A percentile compares a stretch with the other conserved stretches of the same genome.
Conservation (phyloP, 2,797 vertebrate genomes). For the Erethizon dorsatum region DNA sequence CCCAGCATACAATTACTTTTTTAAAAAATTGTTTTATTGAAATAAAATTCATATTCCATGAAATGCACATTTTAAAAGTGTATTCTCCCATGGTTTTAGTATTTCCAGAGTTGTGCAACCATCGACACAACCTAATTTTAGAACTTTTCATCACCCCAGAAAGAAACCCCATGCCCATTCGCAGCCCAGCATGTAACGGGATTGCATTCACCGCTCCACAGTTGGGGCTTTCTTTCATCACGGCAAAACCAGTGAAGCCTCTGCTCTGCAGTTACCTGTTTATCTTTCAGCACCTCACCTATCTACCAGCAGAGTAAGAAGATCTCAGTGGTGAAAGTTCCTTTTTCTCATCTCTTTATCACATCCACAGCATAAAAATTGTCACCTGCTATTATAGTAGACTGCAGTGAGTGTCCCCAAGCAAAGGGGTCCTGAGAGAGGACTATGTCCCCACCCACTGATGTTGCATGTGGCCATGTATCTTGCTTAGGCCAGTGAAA, state of each 20-base stretch:
- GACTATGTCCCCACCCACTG: not conserved
- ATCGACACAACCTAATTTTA: constrained; percentile 44
- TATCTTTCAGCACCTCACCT: not conserved
- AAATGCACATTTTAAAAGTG: not conserved
- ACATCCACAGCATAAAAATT: not conserved
- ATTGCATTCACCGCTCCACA: not conserved
- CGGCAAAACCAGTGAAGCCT: not conserved
- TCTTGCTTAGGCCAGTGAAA: not conserved
- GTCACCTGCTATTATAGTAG: not conserved
- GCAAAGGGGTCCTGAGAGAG: not conserved
- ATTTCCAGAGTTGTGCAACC: constrained; percentile 7
- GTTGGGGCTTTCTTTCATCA: constrained; percentile 10
- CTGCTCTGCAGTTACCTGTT: not conserved
- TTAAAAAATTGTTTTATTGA: not conserved
- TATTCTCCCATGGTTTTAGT: not conserved
- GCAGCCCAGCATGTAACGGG: constrained; percentile 15
- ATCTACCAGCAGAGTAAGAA: not conserved
- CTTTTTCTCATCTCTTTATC: not conserved
- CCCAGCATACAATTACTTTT: constrained; percentile 2
- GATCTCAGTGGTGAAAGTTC: not conserved
- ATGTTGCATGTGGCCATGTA: not conserved
- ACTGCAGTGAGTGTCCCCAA: not conserved
- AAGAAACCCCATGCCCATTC: not conserved
- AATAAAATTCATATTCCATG: not conserved
- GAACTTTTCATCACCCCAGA: not conserved